Conservation (phyloP, 1,140 invertebrate genomes). For the Atta colombica region DNA sequence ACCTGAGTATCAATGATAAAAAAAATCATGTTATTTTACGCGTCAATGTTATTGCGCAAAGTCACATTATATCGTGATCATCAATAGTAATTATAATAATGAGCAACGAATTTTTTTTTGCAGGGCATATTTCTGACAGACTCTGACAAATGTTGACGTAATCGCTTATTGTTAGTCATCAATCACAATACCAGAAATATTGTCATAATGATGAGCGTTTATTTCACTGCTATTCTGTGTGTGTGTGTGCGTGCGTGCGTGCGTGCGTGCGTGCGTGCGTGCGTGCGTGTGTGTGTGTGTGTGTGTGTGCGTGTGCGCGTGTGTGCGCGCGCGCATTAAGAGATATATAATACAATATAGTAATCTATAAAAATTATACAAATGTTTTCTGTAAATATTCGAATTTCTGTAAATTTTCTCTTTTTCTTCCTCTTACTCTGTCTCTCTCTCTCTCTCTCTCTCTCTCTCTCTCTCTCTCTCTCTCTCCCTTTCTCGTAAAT, state of each 20-base stretch:
- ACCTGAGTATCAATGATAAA: not conserved
- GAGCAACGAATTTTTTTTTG: conserved; percentile 26
- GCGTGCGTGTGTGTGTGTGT: too few relatives aligned
- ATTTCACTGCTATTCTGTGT: not conserved
- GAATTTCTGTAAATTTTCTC: not conserved
- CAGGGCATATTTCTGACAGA: conserved; percentile 3
- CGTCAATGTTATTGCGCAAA: conserved; percentile 1
- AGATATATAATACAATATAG: not conserved
- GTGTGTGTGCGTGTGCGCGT: too few relatives aligned
- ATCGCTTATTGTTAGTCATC: conserved; percentile 23
- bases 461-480: too few relatives aligned
- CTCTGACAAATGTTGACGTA: conserved; percentile 44
- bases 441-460: too few relatives aligned
- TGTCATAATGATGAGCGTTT: conserved; percentile 9
- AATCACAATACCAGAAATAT: conserved; percentile 20
- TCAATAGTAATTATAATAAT: conserved; percentile 56
- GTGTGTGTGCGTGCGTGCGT: too few relatives aligned
- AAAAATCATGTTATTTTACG: not conserved
- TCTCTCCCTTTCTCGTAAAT: too few relatives aligned
- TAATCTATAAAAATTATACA: conserved; percentile 5
- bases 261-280: too few relatives aligned
- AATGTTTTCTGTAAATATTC: not conserved
- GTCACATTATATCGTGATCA: conserved; percentile 26
- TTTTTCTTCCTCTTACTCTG: too few relatives aligned
- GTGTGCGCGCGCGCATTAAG: not conserved